Conservation (phyloP, 2,888 invertebrate species). For the Agrochola macilenta region DNA sequence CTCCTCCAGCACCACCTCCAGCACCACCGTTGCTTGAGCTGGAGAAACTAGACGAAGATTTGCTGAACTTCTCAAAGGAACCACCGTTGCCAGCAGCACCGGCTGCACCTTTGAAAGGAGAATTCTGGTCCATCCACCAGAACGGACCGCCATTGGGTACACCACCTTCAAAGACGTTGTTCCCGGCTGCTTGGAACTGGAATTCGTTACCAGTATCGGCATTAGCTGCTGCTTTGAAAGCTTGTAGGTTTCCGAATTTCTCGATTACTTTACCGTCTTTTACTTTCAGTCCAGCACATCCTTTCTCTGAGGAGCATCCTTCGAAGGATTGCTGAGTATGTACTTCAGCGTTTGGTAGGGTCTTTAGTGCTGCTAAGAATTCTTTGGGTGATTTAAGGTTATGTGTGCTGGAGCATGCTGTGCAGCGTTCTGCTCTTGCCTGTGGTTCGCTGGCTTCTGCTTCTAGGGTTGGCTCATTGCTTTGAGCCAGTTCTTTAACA, state of each 20-base stretch:
- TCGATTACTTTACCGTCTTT: slow-evolving; percentile 86
- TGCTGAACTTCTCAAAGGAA: slow-evolving; percentile 82
- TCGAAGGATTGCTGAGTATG: slow-evolving; percentile 86
- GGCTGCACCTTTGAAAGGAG: slow-evolving; percentile 87
- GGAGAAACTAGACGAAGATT: slow-evolving; percentile 77
- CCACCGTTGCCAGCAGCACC: slow-evolving; percentile 72
- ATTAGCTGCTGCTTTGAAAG: slow-evolving; percentile 81
- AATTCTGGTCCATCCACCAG: slow-evolving; percentile 92
- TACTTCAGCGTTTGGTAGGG: slow-evolving; percentile 79
- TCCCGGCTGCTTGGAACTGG: slow-evolving; percentile 83
- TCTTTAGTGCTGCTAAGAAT: slow-evolving; percentile 78
- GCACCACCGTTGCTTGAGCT: slow-evolving; percentile 68
- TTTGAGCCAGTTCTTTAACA: slow-evolving; percentile 80
- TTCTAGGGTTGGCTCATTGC: slow-evolving; percentile 77
- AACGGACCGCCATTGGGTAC: slow-evolving; percentile 83
- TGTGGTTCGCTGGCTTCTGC: slow-evolving; percentile 81
- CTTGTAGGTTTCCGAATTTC: slow-evolving; percentile 83
- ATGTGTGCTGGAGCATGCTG: slow-evolving; percentile 76
- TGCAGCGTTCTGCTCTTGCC: slow-evolving; percentile 81
- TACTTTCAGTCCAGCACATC: slow-evolving; percentile 87
- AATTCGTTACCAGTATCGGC: slow-evolving; percentile 80
- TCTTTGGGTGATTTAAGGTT: slow-evolving; percentile 78
- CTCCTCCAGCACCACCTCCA: slow-evolving; percentile 56
- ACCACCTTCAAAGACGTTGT: slow-evolving; percentile 77
- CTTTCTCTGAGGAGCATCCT: slow-evolving; percentile 84